phyloP scores from a whole-genome alignment of 1,140 invertebrate genomes.

The Cyclina sinensis region DNA sequence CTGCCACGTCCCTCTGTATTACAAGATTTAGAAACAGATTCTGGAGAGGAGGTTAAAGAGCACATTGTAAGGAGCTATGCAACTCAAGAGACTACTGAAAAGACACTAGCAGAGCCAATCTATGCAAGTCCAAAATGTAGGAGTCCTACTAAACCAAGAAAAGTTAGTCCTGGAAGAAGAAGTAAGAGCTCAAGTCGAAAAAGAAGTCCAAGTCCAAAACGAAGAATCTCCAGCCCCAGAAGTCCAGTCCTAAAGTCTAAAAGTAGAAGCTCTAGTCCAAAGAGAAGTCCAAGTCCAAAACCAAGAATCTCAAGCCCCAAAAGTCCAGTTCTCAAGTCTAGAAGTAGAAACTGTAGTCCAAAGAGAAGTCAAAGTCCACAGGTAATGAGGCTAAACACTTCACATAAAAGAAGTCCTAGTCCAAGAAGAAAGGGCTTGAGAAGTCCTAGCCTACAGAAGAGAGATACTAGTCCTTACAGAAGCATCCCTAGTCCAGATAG shows the following conservation, averaged over 20 bases:
- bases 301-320: background rate
- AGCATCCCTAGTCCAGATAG: background rate
- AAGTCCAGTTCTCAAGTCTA: too few species aligned
- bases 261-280: background rate
- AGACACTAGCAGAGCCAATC: background rate
- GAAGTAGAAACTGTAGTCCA: background rate
- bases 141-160: background rate
- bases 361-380: background rate
- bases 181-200: background rate
- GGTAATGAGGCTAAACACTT: too few species aligned
- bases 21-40: background rate
- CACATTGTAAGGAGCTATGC: background rate
- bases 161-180: background rate
- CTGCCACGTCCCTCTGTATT: background rate
- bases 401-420: background rate
- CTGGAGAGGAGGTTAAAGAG: constrained; percentile 12
- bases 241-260: too few species aligned
- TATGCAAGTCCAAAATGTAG: constrained; percentile 14
- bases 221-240: background rate
- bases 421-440: background rate
- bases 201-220: background rate
- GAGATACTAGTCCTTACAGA: background rate
- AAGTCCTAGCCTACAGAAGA: background rate
- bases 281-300: background rate
- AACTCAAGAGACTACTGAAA: background rate